phyloP scores from a whole-genome alignment of 2,888 invertebrate genomes.

The Spisula subtruncata region DNA sequence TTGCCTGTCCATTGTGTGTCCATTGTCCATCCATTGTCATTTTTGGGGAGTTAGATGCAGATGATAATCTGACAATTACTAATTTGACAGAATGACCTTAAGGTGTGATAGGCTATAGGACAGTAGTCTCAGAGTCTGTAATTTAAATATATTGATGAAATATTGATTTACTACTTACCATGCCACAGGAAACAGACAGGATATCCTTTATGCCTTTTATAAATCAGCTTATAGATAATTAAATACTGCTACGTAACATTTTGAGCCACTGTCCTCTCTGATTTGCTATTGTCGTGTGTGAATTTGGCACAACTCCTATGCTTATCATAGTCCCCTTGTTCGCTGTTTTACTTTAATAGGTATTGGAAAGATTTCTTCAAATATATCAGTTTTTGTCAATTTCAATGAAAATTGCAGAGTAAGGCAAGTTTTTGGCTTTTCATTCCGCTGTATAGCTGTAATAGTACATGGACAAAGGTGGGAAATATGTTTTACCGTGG shows the following conservation, averaged over 20 bases:
- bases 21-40: too few species aligned
- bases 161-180: too few species aligned
- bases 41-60: too few species aligned
- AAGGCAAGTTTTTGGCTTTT: not conserved
- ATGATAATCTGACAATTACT: too few species aligned
- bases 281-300: not conserved
- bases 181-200: not conserved
- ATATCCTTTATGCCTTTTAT: too few species aligned
- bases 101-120: too few species aligned
- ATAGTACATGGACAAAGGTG: slow-evolving; percentile 10
- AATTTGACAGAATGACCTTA: too few species aligned
- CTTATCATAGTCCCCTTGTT: not conserved
- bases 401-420: slow-evolving; percentile 4
- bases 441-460: not conserved
- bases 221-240: too few species aligned
- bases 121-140: too few species aligned
- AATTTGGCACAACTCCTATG: not conserved
- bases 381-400: not conserved
- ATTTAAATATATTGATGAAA: too few species aligned
- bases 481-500: not conserved
- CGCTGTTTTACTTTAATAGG: not conserved
- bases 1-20: too few species aligned
- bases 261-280: not conserved
- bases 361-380: not conserved
- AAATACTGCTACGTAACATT: not conserved